Conservation (phyloP, 2,113 vertebrate species). For the Sinocyclocheilus rhinocerous region DNA sequence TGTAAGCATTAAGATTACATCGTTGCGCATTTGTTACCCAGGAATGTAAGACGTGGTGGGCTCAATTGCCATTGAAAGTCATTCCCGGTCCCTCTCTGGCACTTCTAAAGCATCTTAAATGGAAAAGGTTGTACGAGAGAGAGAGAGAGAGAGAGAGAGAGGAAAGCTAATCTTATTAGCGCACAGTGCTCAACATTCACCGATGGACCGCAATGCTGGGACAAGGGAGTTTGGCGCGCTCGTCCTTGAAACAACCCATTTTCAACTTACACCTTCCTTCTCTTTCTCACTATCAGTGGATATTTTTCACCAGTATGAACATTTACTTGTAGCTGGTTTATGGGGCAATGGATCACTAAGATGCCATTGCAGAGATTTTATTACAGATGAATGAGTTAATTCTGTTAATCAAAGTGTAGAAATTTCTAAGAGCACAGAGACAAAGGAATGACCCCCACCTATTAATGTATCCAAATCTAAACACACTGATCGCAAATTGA, state of each 20-base stretch:
- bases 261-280: constrained; percentile 62
- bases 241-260: constrained; percentile 69
- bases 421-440: background rate
- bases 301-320: background rate
- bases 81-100: constrained; percentile 66
- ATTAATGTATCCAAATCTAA: too few relatives aligned
- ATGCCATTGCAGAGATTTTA: background rate
- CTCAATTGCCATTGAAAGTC: constrained; percentile 65
- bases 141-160: constrained; percentile 48
- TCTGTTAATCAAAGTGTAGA: background rate
- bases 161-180: constrained; percentile 78
- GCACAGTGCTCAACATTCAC: constrained; percentile 63
- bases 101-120: constrained; percentile 72
- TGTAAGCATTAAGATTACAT: constrained; percentile 81
- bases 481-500: background rate
- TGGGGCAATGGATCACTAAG: background rate
- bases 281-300: constrained; percentile 41
- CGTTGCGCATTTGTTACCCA: constrained; percentile 77
- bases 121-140: constrained; percentile 67
- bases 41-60: constrained; percentile 74
- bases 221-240: constrained; percentile 61
- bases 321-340: background rate
- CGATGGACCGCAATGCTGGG: constrained; percentile 46
- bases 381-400: background rate
- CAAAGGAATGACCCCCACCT: background rate